Conservation (phyloP, 2,113 vertebrate genomes). For the Eulemur rufifrons region DNA sequence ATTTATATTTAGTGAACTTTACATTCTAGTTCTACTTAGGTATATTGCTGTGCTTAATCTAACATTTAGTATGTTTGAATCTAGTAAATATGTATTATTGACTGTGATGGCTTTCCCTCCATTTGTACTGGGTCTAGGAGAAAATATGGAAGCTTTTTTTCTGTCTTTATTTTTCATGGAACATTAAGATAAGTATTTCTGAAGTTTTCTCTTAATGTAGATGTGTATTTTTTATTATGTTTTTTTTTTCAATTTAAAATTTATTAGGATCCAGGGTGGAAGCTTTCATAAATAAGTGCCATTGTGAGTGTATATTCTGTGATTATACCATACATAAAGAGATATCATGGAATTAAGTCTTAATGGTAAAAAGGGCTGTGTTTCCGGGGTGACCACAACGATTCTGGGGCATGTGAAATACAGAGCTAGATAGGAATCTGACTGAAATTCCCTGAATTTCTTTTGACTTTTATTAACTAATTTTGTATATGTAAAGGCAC, state of each 20-base stretch:
- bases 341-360: neutral
- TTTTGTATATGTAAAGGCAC: neutral
- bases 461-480: slow-evolving; percentile 24
- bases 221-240: neutral
- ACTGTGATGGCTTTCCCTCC: neutral
- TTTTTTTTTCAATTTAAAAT: neutral
- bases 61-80: neutral
- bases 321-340: neutral
- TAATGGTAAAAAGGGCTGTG: neutral
- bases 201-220: neutral
- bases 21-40: neutral
- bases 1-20: neutral
- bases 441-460: neutral
- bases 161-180: slow-evolving; percentile 14
- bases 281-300: neutral
- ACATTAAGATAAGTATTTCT: neutral
- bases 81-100: neutral
- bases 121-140: neutral
- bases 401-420: neutral
- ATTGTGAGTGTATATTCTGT: neutral
- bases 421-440: neutral
- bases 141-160: neutral
- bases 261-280: neutral
- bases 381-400: neutral
- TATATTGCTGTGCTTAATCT: neutral